These are phyloP conservation scores for Cryptotermes secundus DNA, from an alignment of 1,140 invertebrate genomes.

Conservation along the genomic window DNA sequence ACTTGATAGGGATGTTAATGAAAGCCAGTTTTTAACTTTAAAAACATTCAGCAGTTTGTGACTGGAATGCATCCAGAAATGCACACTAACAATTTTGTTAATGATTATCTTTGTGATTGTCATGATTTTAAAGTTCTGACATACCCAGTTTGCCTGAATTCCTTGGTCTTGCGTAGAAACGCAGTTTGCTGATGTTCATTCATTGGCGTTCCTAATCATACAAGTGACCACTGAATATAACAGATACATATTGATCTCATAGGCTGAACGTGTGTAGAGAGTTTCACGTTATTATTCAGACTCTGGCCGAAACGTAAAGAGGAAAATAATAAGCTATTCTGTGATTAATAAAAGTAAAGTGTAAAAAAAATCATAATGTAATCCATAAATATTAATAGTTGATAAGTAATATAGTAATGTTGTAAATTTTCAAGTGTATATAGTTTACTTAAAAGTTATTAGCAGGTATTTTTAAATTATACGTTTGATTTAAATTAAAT, in stretches of 20 bases:
- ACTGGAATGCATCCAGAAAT: too few species aligned
- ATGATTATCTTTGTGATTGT: too few species aligned
- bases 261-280: background rate
- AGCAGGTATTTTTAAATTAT: constrained; percentile 20
- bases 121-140: too few species aligned
- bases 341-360: constrained; percentile 18
- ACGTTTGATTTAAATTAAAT: background rate
- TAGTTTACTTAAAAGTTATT: constrained; percentile 16
- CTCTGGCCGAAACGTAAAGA: background rate
- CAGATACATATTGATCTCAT: constrained; percentile 6
- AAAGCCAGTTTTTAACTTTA: too few species aligned
- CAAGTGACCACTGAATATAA: background rate
- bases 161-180: too few species aligned
- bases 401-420: background rate
- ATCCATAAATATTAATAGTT: background rate
- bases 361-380: background rate
- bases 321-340: background rate
- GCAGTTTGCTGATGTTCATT: background rate
- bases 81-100: too few species aligned
- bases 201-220: background rate
- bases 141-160: too few species aligned
- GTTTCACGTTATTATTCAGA: background rate
- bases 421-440: constrained; percentile 18
- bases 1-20: too few species aligned
- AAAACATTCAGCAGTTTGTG: too few species aligned